Evolutionary conservation across 2,888 invertebrate genomes (phyloP), one percentile per base, ranked within the genome.

Genomic region (Agriopis marginaria): DNA sequence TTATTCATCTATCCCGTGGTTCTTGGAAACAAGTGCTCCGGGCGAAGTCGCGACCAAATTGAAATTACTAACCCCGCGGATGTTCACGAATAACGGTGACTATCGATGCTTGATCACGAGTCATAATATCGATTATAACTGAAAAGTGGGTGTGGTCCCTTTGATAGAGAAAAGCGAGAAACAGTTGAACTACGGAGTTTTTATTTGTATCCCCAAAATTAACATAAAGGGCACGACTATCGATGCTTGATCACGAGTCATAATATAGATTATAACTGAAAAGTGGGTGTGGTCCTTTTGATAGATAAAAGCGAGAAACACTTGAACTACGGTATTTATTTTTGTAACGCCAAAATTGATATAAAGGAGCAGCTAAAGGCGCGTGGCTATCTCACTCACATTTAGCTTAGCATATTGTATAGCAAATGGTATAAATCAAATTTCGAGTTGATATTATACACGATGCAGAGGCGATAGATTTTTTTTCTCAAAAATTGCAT

Each of bases 1-100:
- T 51, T 49, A 42, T 47, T 8, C 53, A 3, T 39, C 17, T 32
- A 49, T 32, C 63, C 23, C 58, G 65, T 67, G 58, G 55, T 71
- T 75, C 72, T 70, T 14, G 65, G 62, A 71, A 74, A 69, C 71
- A 67, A 64, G 61, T 61, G 71, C 69, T 73, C 68, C 23, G 66
- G 74, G 74, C 75, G 68, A 70, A 69, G 63, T 71, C 71, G 75
- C 77, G 72, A 76, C 72, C 75, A 75, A 81, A 81, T 81, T 75
- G 77, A 76, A 81, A 81, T 85, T 81, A 82, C 80, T 83, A 80
- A 76, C 77, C 54, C 80, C 74, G 70, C 77, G 80, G 79, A 79
- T 77, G 79, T 79, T 78, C 82, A 83, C 82, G 84, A 84, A 74
- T 89, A 90, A 90, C 89, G 89, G 90, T 72, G 68, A 63, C 62